Evolutionary conservation across 2,113 vertebrate species (phyloP), one percentile per base, ranked within the genome.

Genomic region (Progne subis): DNA sequence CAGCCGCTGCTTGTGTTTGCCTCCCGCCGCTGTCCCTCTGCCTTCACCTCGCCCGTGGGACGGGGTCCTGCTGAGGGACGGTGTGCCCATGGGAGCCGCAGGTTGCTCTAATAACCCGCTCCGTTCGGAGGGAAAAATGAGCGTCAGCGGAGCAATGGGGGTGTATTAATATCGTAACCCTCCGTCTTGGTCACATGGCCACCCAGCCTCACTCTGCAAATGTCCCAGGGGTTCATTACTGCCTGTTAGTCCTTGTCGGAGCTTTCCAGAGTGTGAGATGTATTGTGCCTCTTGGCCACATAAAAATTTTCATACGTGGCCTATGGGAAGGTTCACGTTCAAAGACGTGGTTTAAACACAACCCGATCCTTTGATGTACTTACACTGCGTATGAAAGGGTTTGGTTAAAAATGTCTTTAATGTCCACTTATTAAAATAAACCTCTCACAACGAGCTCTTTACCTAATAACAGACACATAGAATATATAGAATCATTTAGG

Each of bases 1-100:
- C 0, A 0, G 11, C 2, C 0, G 5, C 0, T 1, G 15, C 4
- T 4, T 5, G 0, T 9, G 31, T 5, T 2, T 0, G 19, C 4
- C 2, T 11, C 3, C 3, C 5, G 2, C 2, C 1, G 29, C 18
- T 0, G 0, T 10, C 0, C 2, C 1, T 15, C 3, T 1, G 21
- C 4, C 0, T 4, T 1, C 5, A 0, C 0, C 4, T 6, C 5
- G 6, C 2, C 18, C 0, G 1, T 12, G 3, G 26, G 13, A 8
- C 14, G 7, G 6, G 3, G 9, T 8, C 6, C 14, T 5, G 43
- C 21, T 6, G 12, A 12, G 4, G 1, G 20, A 2, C 5, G 1
- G 0, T 6, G 10, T 25, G 44, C 4, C 5, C 7, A 15, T 6
- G 60, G 17, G 15, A 52, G 37, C 31, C 21, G 8, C 31, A 14